Percentiles rank a stretch among this genome's conserved stretches.
Conservation (phyloP, 2,888 invertebrate genomes). For the Hipparchia sbordonii region DNA sequence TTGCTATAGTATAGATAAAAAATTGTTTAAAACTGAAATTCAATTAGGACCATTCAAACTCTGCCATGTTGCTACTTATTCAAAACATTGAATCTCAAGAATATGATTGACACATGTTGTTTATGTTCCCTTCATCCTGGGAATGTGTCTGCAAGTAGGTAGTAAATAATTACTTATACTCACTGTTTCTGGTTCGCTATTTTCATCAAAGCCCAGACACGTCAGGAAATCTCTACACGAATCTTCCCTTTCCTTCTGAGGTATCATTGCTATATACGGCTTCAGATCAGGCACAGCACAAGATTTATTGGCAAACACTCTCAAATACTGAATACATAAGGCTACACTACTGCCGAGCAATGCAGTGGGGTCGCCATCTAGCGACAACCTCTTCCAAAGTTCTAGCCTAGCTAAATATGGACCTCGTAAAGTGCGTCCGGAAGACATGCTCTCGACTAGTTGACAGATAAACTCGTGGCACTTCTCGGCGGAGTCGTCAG, state of each 20-base stretch:
- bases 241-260: conserved; percentile 83
- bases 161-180: conserved; percentile 48
- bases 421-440: conserved; percentile 85
- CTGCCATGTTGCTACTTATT: too few relatives aligned
- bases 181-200: conserved; percentile 85
- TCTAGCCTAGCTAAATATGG: conserved; percentile 93
- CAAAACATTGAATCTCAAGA: too few relatives aligned
- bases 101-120: too few relatives aligned
- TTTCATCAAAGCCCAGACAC: conserved; percentile 85
- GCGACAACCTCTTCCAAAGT: conserved; percentile 84
- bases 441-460: conserved; percentile 76
- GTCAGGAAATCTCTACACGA: conserved; percentile 83
- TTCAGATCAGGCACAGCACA: conserved; percentile 93
- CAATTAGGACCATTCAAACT: too few relatives aligned
- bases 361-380: conserved; percentile 77
- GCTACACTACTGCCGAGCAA: conserved; percentile 86
- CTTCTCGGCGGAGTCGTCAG: conserved; percentile 73
- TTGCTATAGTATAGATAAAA: too few relatives aligned
- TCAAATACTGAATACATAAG: conserved; percentile 90
- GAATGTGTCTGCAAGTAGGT: too few relatives aligned
- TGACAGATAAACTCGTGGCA: conserved; percentile 74
- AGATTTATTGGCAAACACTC: conserved; percentile 92
- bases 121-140: too few relatives aligned
- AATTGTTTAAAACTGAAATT: too few relatives aligned
- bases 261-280: conserved; percentile 87